A percentile compares a stretch with the other conserved stretches of the same genome.
These are phyloP conservation scores for Auanema sp. DNA, from an alignment of 2,888 invertebrate species.

Conservation along the genomic window DNA sequence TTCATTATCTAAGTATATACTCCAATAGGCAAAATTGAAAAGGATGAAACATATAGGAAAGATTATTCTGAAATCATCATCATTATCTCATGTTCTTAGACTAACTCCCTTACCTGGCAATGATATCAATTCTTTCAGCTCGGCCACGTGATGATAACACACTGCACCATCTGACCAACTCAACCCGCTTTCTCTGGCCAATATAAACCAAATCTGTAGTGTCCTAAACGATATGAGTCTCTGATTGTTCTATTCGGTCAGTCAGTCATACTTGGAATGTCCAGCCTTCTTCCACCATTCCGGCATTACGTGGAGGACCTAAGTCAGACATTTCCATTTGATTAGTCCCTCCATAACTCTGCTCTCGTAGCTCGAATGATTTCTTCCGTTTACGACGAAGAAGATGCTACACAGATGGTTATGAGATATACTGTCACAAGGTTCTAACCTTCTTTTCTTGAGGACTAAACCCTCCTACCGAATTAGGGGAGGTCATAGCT, in stretches of 20 bases:
- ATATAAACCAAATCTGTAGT: slow-evolving; percentile 53
- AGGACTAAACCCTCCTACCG: slow-evolving; percentile 34
- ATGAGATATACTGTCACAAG: background rate
- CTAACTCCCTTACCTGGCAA: slow-evolving; percentile 46
- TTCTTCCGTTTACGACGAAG: slow-evolving; percentile 43
- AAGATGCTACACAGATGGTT: slow-evolving; percentile 32
- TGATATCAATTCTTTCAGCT: slow-evolving; percentile 62
- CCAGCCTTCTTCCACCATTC: slow-evolving; percentile 44
- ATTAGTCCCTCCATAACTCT: slow-evolving; percentile 24
- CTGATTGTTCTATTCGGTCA: slow-evolving; percentile 9
- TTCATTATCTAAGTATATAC: slow-evolving; percentile 55
- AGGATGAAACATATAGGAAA: slow-evolving; percentile 60
- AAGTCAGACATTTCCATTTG: slow-evolving; percentile 35
- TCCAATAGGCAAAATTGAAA: slow-evolving; percentile 64
- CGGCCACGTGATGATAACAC: slow-evolving; percentile 57
- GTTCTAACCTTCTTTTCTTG: slow-evolving; percentile 43
- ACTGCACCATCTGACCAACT: slow-evolving; percentile 61
- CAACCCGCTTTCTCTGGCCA: slow-evolving; percentile 61
- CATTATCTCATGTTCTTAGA: slow-evolving; percentile 5
- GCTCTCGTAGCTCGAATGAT: slow-evolving; percentile 43
- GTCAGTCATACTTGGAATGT: slow-evolving; percentile 32
- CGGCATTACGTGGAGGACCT: slow-evolving; percentile 26
- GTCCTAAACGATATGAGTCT: slow-evolving; percentile 24
- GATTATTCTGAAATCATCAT: slow-evolving; percentile 59
- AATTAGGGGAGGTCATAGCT: slow-evolving; percentile 34